A percentile compares a stretch with the other conserved stretches of the same genome.
Evolutionary conservation across 2,797 vertebrate species (phyloP).

Genomic region (Notoglanidium macrostoma): DNA sequence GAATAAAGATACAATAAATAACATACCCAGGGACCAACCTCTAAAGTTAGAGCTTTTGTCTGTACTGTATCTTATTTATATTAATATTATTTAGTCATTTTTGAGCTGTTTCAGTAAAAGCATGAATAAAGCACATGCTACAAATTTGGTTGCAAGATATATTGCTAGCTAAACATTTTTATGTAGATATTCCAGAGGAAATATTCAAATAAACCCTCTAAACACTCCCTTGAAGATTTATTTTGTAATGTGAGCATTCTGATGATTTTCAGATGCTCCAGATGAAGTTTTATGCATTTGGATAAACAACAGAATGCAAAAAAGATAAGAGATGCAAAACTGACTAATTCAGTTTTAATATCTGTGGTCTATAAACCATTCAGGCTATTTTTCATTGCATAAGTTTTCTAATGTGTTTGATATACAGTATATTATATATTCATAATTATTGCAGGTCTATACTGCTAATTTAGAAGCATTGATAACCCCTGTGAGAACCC

Average conservation of each 20-base stretch:
- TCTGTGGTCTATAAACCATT: neutral
- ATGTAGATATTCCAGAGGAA: neutral
- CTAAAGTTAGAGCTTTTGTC: neutral
- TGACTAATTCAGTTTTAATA: neutral
- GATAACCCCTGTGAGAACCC: neutral
- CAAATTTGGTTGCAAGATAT: neutral
- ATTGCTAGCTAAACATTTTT: neutral
- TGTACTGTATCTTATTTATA: neutral
- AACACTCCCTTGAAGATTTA: neutral
- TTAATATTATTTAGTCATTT: neutral
- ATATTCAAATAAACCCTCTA: neutral
- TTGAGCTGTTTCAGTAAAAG: neutral
- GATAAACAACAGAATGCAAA: neutral
- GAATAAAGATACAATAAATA: neutral
- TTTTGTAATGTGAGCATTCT: neutral
- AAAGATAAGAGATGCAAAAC: neutral
- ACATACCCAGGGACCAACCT: conserved; percentile 49
- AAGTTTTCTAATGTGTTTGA: neutral
- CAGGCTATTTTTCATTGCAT: neutral
- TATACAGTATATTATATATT: neutral
- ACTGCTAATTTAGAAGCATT: neutral
- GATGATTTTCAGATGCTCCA: neutral
- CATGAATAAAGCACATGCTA: neutral
- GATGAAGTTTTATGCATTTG: neutral
- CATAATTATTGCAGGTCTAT: neutral